Conservation (phyloP, 2,888 invertebrate genomes). For the Alloplasta piceator region DNA sequence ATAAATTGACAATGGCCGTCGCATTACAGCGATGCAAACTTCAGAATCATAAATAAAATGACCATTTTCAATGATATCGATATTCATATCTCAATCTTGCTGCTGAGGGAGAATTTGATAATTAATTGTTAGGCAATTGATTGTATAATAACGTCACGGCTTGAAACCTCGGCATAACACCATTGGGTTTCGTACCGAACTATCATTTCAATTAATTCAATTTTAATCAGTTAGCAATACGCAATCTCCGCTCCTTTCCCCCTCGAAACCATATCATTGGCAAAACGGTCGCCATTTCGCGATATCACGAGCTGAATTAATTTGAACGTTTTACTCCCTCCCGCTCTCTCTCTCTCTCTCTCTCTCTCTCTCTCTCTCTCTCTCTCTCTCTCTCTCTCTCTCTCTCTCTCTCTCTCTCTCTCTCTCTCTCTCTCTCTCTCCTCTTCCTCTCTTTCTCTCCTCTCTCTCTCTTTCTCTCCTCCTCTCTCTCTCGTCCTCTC, state of each 20-base stretch:
- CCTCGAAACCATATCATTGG: constrained; percentile 40
- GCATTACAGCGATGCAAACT: no score
- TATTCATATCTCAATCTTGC: constrained; percentile 11
- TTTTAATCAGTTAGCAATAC: constrained; percentile 71
- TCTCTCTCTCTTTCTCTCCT: constrained; percentile 24
- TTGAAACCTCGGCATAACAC: constrained; percentile 14
- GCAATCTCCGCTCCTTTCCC: constrained; percentile 27
- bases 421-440: constrained; percentile 26
- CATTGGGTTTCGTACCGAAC: constrained; percentile 49
- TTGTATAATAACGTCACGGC: constrained; percentile 54
- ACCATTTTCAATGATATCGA: background rate
- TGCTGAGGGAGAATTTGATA: constrained; percentile 63
- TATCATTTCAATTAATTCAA: constrained; percentile 71
- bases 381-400: constrained; percentile 23
- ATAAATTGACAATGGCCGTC: no score
- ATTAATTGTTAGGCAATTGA: constrained; percentile 71
- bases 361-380: constrained; percentile 6
- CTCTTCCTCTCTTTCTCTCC: no score
- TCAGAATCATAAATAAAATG: no score
- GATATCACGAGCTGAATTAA: constrained; percentile 70
- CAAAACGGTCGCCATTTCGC: constrained; percentile 62
- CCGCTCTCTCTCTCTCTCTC: no score
- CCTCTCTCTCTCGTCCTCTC: constrained; percentile 10
- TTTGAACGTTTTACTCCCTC: constrained; percentile 61
- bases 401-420: constrained; percentile 24